Evolutionary conservation across 2,888 invertebrate genomes (phyloP).

Genomic region (Venusia cambrica): DNA sequence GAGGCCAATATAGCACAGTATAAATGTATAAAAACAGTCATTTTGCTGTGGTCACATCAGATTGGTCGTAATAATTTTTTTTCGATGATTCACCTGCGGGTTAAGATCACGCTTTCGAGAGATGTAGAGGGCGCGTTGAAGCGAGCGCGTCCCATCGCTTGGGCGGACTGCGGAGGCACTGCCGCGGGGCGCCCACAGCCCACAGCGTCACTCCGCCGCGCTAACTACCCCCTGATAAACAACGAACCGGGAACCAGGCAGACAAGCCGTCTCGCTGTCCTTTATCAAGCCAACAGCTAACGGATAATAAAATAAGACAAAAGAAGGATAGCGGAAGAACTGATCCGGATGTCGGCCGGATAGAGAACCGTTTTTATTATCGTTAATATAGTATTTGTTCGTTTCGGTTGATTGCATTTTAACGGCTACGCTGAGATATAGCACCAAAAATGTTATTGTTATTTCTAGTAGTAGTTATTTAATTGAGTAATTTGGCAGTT

Average conservation of each 20-base stretch:
- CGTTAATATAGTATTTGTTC: conserved; percentile 36
- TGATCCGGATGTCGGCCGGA: conserved; percentile 34
- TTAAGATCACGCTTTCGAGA: conserved; percentile 48
- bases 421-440: conserved; percentile 1
- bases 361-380: conserved; percentile 30
- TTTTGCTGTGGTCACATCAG: conserved; percentile 59
- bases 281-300: conserved; percentile 62
- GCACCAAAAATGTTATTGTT: too few relatives aligned
- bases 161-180: conserved; percentile 59
- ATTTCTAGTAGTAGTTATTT: too few relatives aligned
- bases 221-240: conserved; percentile 73
- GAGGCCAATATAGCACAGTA: conserved; percentile 74
- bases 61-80: conserved; percentile 32
- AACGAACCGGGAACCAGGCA: conserved; percentile 73
- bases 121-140: conserved; percentile 43
- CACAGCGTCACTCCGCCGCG: conserved; percentile 42
- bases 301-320: conserved; percentile 72
- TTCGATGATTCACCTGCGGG: conserved; percentile 58
- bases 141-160: conserved; percentile 73
- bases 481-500: too few relatives aligned
- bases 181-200: conserved; percentile 60
- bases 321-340: conserved; percentile 60
- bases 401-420: conserved; percentile 20
- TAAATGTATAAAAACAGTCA: conserved; percentile 78
- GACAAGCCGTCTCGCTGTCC: conserved; percentile 79